Evolutionary conservation across 2,797 vertebrate species (phyloP).

Genomic region (Poeciliopsis presidionis): DNA sequence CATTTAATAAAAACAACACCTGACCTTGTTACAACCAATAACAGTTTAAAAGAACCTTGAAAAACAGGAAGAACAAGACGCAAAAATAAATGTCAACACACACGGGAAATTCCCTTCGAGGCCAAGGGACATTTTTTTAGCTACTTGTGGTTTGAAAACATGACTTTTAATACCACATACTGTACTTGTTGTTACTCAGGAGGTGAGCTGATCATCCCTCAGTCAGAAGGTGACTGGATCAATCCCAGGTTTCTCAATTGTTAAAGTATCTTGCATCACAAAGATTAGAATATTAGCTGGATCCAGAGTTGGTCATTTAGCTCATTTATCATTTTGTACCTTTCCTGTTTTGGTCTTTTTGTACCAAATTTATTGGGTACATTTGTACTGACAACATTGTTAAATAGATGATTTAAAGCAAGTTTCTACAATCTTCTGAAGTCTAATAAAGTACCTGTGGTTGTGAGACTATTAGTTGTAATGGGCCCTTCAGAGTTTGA

Average conservation of each 20-base stretch:
- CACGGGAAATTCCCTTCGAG: slow-evolving; percentile 3
- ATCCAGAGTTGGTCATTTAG: not conserved
- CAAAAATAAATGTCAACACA: not conserved
- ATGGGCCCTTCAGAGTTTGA: not conserved
- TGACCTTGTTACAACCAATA: not conserved
- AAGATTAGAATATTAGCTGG: not conserved
- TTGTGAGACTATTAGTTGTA: not conserved
- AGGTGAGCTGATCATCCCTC: not conserved
- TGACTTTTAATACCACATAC: not conserved
- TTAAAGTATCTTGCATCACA: not conserved
- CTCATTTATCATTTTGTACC: not conserved
- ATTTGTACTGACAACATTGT: not conserved
- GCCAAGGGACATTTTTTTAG: not conserved
- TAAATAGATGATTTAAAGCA: not conserved
- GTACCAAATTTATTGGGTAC: not conserved
- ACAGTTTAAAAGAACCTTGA: not conserved
- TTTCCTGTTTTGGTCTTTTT: not conserved
- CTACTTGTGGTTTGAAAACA: not conserved
- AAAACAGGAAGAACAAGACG: not conserved
- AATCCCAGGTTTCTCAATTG: too few species aligned
- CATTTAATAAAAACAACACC: not conserved
- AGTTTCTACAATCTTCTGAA: not conserved
- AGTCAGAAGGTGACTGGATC: not conserved
- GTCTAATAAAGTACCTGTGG: not conserved
- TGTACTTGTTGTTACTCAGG: not conserved